A percentile compares a stretch with the other conserved stretches of the same genome.
These are phyloP conservation scores for Sussaba pulchella DNA, from an alignment of 2,888 invertebrate genomes.

Conservation along the genomic window DNA sequence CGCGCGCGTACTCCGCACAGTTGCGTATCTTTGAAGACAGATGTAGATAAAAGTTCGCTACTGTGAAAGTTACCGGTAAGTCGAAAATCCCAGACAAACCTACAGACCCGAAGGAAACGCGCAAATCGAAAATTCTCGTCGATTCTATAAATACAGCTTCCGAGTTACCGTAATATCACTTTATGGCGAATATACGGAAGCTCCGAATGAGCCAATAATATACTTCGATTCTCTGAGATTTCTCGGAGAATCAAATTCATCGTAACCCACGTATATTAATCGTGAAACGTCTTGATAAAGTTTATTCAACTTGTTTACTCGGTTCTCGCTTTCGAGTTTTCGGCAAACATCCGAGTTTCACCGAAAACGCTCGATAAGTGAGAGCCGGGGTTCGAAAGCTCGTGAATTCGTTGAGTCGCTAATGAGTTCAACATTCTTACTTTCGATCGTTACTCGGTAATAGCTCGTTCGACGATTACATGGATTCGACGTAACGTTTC, in stretches of 20 bases:
- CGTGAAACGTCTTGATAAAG: slow-evolving; percentile 43
- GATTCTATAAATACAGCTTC: background rate
- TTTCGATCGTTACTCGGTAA: slow-evolving; percentile 57
- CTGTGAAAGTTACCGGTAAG: slow-evolving; percentile 6
- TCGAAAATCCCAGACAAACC: slow-evolving; percentile 24
- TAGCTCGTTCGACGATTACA: slow-evolving; percentile 51
- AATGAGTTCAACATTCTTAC: slow-evolving; percentile 54
- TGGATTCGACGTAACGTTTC: background rate
- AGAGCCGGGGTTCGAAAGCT: slow-evolving; percentile 20
- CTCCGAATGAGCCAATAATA: slow-evolving; percentile 45
- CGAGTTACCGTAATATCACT: slow-evolving; percentile 10
- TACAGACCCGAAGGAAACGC: slow-evolving; percentile 6
- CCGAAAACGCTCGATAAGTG: slow-evolving; percentile 7
- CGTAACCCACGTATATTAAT: slow-evolving; percentile 37
- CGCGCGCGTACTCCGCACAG: too few relatives aligned
- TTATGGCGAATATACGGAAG: slow-evolving; percentile 30
- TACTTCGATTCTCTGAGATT: slow-evolving; percentile 38
- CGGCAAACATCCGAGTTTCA: slow-evolving; percentile 41
- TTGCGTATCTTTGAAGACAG: too few relatives aligned
- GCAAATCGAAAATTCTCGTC: slow-evolving; percentile 5
- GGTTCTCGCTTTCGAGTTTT: slow-evolving; percentile 46
- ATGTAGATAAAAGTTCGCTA: slow-evolving; percentile 1
- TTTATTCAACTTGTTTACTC: slow-evolving; percentile 51
- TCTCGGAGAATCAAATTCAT: slow-evolving; percentile 17
- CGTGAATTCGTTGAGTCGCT: slow-evolving; percentile 55